Base-by-base conservation (phyloP, 2,888 invertebrate genomes). In the Ichneumoninae sp. region DNA sequence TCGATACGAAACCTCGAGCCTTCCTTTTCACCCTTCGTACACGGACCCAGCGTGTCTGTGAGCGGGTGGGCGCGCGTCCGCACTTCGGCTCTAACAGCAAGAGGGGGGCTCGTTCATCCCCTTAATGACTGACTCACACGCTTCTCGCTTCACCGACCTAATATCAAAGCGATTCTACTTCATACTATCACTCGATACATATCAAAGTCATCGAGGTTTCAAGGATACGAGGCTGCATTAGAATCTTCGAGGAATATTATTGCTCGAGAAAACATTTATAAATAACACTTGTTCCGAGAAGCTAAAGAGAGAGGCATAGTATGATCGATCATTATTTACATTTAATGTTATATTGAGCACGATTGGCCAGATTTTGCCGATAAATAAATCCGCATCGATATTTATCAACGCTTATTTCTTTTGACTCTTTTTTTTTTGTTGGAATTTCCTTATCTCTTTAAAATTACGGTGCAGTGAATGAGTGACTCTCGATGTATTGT, bases 71-170 rank as follows among this genome's bases (percentile, higher is more conserved):
- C 7, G 19, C 47, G 33, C 50, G 22, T 16, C 22, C n/a, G 6
- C 26, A 16, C 40, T 71, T 30, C n/a, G 52, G 36, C 44, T 44
- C 44, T 70, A 54, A 40, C 50, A n/a, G 50, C 36, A 13, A 40
- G 40, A 6, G 22, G 5, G 76, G 80, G 65, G 70, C 74, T 78
- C 80, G 74, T 69, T 80, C 83, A 86, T 87, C 87, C 88, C 87
- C 87, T 90, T 91, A 92, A 92, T 91, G 91, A 92, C 90, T 88
- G 88, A 88, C 88, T 89, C 90, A 88, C 91, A 92, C 91, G 91
- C 90, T 88, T 88, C 74, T 83, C 85, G 33, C 26, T 79, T 79
- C 66, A 74, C 75, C 81, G 70, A 79, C 79, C 74, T 88, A 88
- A 85, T 84, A 70, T 74, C 50, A 57, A 50, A 70, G 40, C 65